phyloP scores from a whole-genome alignment of 2,113 vertebrate species.

The Vulpes lagopus region DNA sequence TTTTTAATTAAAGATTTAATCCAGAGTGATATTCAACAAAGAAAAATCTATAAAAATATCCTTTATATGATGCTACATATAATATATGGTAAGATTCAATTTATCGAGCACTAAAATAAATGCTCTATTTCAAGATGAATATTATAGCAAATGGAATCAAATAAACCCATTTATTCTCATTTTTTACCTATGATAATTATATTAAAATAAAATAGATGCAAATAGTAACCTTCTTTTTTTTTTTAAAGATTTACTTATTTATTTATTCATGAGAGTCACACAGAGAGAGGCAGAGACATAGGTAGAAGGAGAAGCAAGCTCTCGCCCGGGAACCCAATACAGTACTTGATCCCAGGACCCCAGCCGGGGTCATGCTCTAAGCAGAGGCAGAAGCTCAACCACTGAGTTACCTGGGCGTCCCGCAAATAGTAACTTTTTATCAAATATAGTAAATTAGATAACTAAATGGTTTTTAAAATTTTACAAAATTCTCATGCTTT shows the following conservation, averaged over 20 bases:
- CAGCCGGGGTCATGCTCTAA: too few relatives aligned
- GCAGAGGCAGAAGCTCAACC: too few relatives aligned
- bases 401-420: too few relatives aligned
- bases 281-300: too few relatives aligned
- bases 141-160: neutral
- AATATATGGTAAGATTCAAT: neutral
- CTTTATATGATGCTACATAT: neutral
- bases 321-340: too few relatives aligned
- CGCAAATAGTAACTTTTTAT: neutral
- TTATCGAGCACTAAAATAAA: slow-evolving; percentile 8
- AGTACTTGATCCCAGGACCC: too few relatives aligned
- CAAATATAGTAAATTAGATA: neutral
- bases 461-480: neutral
- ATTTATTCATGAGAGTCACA: too few relatives aligned
- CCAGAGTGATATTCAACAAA: slow-evolving; percentile 57
- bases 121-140: slow-evolving; percentile 46
- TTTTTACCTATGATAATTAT: slow-evolving; percentile 30
- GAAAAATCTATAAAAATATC: slow-evolving; percentile 39
- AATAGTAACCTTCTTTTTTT: neutral
- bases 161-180: neutral
- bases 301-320: too few relatives aligned
- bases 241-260: too few relatives aligned
- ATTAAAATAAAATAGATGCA: slow-evolving; percentile 43
- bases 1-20: slow-evolving; percentile 70
- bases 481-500: neutral